Base-by-base conservation (phyloP, 2,113 vertebrate species). In the Damaliscus lunatus region DNA sequence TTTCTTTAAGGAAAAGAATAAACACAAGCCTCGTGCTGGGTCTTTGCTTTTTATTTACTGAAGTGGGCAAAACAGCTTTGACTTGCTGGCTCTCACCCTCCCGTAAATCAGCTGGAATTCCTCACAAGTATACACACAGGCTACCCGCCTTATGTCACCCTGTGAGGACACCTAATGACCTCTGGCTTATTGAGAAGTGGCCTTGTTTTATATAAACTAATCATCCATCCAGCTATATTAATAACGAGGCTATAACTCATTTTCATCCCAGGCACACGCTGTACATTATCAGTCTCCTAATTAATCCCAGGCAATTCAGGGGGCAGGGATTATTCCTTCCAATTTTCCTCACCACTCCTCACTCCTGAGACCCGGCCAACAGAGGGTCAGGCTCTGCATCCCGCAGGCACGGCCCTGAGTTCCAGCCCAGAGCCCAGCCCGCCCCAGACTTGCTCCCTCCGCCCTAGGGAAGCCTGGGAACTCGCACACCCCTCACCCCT, bases 301-400 rank as follows among this genome's bases (percentile, higher is more conserved):
- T 98, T 98, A 98, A 97, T 98, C 97, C 97, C 96, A 98, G 96
- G 94, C 97, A 96, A 91, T 98, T 97, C 98, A n/a, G 16, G 97
- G 96, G 97, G 97, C 96, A 97, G 86, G 96, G 94, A 97, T 97
- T 93, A 97, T 97, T 94, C 96, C 82, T 96, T 97, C 97, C 96
- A 97, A 90, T 98, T 96, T 97, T 96, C 96, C 89, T 98, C 93
- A 25, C 89, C 43, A 59, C 62, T 90, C 91, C 85, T 97, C 67
- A n/a, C 81, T 84, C 82, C 5, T 0, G 52, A 98, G 85, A 89
- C 71, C 88, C 23, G 0, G 91, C 92, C 95, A 96, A 92, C 67
- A 86, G 59, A 92, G 89, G 94, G 83, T 93, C 91, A 23, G 36
- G 97, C 89, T 94, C 91, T 1, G 11, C 4, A 29, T 89, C 94